Percentiles rank a stretch among this genome's conserved stretches.
These are phyloP conservation scores for Rhinella marina DNA, from an alignment of 2,797 vertebrate genomes.

Conservation along the genomic window DNA sequence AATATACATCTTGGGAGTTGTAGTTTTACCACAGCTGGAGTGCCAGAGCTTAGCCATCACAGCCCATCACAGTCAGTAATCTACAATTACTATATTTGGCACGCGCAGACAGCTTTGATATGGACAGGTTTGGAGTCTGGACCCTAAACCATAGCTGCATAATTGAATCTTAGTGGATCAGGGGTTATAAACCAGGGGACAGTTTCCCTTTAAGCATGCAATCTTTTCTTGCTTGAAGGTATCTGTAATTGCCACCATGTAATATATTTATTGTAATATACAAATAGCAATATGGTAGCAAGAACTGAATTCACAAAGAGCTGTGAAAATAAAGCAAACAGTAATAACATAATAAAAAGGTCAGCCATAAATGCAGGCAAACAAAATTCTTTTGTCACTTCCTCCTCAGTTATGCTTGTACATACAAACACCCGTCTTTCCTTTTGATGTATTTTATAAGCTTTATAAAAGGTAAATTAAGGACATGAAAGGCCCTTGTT, in stretches of 20 bases:
- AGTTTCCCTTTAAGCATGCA: not conserved
- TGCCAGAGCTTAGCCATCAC: too few relatives aligned
- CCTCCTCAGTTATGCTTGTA: constrained; percentile 16
- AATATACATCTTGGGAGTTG: too few relatives aligned
- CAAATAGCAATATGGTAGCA: not conserved
- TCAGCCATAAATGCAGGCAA: not conserved
- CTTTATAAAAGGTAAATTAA: constrained; percentile 17
- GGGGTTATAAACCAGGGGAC: too few relatives aligned
- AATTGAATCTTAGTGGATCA: too few relatives aligned
- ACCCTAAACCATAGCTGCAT: too few relatives aligned
- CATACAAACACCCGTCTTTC: not conserved
- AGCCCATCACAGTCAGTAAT: too few relatives aligned
- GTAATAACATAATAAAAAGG: constrained; percentile 1
- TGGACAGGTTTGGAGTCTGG: too few relatives aligned
- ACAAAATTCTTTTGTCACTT: constrained; percentile 30
- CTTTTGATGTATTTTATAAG: constrained; percentile 30
- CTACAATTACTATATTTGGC: too few relatives aligned
- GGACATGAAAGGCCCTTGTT: not conserved
- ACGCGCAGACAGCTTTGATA: too few relatives aligned
- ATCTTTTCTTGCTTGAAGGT: not conserved
- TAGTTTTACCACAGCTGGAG: too few relatives aligned
- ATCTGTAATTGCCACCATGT: not conserved
- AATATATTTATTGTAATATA: not conserved
- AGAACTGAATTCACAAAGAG: not conserved
- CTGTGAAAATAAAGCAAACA: not conserved